phyloP scores from a whole-genome alignment of 2,888 invertebrate genomes.

The Cryptophagus acutangulus region DNA sequence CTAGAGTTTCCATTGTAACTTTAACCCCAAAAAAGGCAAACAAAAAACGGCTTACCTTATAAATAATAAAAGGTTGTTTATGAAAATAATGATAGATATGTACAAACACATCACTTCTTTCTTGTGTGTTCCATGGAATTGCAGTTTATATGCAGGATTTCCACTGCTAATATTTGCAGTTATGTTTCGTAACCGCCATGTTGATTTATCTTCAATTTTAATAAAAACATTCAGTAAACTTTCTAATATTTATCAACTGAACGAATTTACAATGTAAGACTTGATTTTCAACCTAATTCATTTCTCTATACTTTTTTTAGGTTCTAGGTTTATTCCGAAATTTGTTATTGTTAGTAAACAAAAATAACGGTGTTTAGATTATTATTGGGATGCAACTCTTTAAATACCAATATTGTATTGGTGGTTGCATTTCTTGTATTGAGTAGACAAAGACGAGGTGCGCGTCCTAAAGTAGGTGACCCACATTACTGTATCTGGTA shows the following conservation, averaged over 20 bases:
- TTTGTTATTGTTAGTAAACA: not conserved
- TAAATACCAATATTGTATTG: too few relatives aligned
- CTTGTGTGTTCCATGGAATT: constrained; percentile 25
- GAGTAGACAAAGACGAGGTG: too few relatives aligned
- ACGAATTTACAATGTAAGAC: too few relatives aligned
- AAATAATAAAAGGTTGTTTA: constrained; percentile 19
- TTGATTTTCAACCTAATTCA: too few relatives aligned
- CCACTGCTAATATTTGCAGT: constrained; percentile 16
- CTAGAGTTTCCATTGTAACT: too few relatives aligned
- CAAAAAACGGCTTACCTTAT: constrained; percentile 20
- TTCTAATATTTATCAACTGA: constrained; percentile 12
- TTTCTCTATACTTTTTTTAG: too few relatives aligned
- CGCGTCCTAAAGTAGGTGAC: too few relatives aligned
- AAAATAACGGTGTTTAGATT: too few relatives aligned
- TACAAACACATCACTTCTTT: constrained; percentile 35
- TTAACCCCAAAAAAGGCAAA: too few relatives aligned
- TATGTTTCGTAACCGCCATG: constrained; percentile 33
- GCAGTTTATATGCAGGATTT: constrained; percentile 12
- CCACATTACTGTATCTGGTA: too few relatives aligned
- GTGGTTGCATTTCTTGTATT: too few relatives aligned
- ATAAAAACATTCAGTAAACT: constrained; percentile 12
- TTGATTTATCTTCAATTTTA: constrained; percentile 27
- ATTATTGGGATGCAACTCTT: too few relatives aligned
- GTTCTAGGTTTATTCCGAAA: not conserved
- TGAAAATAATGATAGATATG: constrained; percentile 21